These are phyloP conservation scores for Acronicta psi DNA, from an alignment of 2,888 invertebrate species.

Conservation along the genomic window DNA sequence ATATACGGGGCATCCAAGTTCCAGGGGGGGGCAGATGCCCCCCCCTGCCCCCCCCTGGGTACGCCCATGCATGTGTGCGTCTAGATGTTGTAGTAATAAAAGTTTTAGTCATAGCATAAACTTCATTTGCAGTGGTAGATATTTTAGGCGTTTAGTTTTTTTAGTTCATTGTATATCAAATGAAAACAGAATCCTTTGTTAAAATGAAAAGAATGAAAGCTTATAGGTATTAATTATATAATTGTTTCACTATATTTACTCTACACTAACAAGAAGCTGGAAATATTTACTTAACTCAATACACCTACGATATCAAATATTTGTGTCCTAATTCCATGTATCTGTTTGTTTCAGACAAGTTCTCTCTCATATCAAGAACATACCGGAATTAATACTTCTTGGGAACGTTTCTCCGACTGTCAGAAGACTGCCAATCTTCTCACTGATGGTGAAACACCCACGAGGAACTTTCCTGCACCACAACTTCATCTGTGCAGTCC, in stretches of 20 bases:
- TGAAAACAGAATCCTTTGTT: not conserved
- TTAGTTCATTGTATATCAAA: not conserved
- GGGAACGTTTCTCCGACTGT: slow-evolving; percentile 91
- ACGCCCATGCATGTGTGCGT: slow-evolving; percentile 21
- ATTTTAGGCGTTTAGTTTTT: not conserved
- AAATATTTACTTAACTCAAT: slow-evolving; percentile 13
- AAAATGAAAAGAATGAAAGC: too few relatives aligned
- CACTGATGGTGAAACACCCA: slow-evolving; percentile 95
- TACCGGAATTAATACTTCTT: slow-evolving; percentile 93
- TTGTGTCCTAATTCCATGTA: not conserved
- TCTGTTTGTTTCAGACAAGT: slow-evolving; percentile 91
- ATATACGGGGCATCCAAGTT: too few relatives aligned
- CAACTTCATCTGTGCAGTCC: slow-evolving; percentile 95
- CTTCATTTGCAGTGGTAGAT: not conserved
- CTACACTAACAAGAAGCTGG: too few relatives aligned
- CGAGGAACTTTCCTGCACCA: slow-evolving; percentile 95
- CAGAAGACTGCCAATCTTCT: slow-evolving; percentile 94
- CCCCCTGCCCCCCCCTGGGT: too few relatives aligned
- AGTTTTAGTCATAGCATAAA: not conserved
- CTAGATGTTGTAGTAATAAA: not conserved
- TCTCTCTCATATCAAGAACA: slow-evolving; percentile 93
- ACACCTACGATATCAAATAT: not conserved
- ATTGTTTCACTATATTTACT: too few relatives aligned
- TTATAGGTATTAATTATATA: too few relatives aligned
- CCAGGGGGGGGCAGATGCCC: too few relatives aligned